Base-by-base conservation (phyloP, 1,140 invertebrate genomes). In the Ruditapes philippinarum region DNA sequence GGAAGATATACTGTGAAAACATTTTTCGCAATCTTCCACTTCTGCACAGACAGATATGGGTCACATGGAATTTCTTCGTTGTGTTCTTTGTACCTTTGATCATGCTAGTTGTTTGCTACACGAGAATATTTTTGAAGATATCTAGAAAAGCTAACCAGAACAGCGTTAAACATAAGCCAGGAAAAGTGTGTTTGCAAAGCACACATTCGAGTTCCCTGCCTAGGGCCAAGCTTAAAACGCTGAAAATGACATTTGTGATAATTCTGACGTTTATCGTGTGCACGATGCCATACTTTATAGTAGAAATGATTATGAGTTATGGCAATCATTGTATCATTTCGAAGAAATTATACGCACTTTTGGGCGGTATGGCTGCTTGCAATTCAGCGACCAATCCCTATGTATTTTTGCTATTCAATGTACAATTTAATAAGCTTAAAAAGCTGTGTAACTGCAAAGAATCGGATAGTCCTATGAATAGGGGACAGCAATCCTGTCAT, bases 231-330 rank as follows among this genome's bases (percentile, higher is more conserved):
- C 92, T 95, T 3, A 96, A 96, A 89, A 96, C 96, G 0, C 83
- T 96, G 33, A 95, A 95, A 81, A 95, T 96, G 95, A 95, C 95
- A 0, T 89, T 95, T n/a, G 95, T 95, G 11, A 96, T 96, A n/a
- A 94, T 95, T 0, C 36, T 83, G 0, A 91, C 92, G 22, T 96
- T 95, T 91, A 92, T 96, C 31, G 60, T 95, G 0, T 95, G 95
- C 85, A 92, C 92, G 3, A 31, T 94, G 70, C 96, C 96, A 3
- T 96, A 96, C 73, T 94, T 96, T 89, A 89, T 95, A 38, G 93
- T 94, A 19, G 96, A 96, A 81, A 94, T 95, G 94, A 92, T 94
- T 12, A 93, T 95, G 93, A 94, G 94, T 4, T 96, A 94, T 89
- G 93, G 94, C 3, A 90, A 95, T 76, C 91, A 91, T 84, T 91